Base-by-base conservation (phyloP, 2,888 invertebrate species). In the Seira ritae region DNA sequence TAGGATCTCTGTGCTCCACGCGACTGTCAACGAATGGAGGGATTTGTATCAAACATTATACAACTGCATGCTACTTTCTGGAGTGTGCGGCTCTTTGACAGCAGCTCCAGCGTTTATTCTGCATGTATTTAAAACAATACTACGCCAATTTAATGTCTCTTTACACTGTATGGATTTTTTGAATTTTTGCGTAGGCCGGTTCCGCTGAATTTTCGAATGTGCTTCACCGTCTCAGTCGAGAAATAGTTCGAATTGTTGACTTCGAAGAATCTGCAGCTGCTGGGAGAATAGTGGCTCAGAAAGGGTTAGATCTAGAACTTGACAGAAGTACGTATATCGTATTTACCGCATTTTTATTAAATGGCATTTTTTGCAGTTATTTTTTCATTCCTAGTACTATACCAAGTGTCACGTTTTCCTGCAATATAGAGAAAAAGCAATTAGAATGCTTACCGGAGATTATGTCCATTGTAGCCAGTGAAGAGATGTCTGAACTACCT, bases 311-410 rank as follows among this genome's bases (percentile, higher is more conserved):
- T 90, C 91, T 93, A 1, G 93, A 94, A 85, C 91, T 97, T 66
- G 97, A 97, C 90, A 93, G 93, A 89, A 94, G 95, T 95, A 91
- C 91, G 92, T n/a, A 31, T n/a, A n/a, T n/a, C n/a, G n/a, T n/a
- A n/a, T n/a, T n/a, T n/a, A n/a, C n/a, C 31, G 3, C 8, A 31
- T 31, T 31, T 31, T 31, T 4, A 31, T 2, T 31, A 82, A 46
- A 68, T 46, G 68, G 12, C 65, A 76, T 80, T 77, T 23, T 46
- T 81, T 72, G 31, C 2, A 31, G 31, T 17, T 67, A 12, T n/a
- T 31, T 12, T 50, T 24, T 17, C 6, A 23, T 1, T 22, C 62
- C 24, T 31, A 65, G 8, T 74, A 74, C 12, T 17, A 12, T 66
- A 20, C 17, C 4, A 42, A 46, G 17, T 8, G 46, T 3, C 8